Base-by-base conservation (phyloP, 2,797 vertebrate genomes). In the Chelonia mydas region DNA sequence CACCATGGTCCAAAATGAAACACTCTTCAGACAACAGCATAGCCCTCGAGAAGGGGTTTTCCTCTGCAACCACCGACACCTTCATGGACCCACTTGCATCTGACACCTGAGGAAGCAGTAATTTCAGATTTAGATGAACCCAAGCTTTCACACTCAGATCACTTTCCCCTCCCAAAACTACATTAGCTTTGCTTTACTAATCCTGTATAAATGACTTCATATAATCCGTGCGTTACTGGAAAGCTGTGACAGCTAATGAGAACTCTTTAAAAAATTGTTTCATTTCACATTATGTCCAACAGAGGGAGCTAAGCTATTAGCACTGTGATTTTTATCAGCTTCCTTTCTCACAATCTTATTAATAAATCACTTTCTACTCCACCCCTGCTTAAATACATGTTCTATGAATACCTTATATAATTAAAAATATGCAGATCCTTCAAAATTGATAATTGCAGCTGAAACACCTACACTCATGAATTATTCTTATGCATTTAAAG, bases 1-100 rank as follows among this genome's bases (percentile, higher is more conserved):
- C 98, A 51, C 99, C 98, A 0, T 99, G 98, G 96, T 99, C 99
- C 97, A 99, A 95, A 92, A 99, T 99, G 96, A 99, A 99, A 93
- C 99, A 99, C 84, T 99, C 99, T 31, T 99, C 98, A 33, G 99
- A 98, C 49, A 99, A 97, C 78, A 99, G 98, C 97, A 98, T 98
- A 3, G 90, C 98, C 97, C 98, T 98, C 3, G 96, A 98, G 97
- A 99, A 99, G 1, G 99, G 99, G 91, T 99, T 99, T 97, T 99
- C 99, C 41, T 99, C 98, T 50, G 98, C 98, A 80, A 99, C 98
- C 23, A 98, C 0, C 0, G 98, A 98, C 84, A 99, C 98, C 31
- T 96, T 97, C 99, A 99, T 99, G 90, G 98, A 98, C 5, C 99
- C 99, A 8, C 98, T 99, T 13, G 98, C 98, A 85, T 99, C 99